A percentile compares a stretch with the other conserved stretches of the same genome.
These are phyloP conservation scores for Pyrgilauda ruficollis DNA, from an alignment of 2,113 vertebrate genomes.

Conservation along the genomic window DNA sequence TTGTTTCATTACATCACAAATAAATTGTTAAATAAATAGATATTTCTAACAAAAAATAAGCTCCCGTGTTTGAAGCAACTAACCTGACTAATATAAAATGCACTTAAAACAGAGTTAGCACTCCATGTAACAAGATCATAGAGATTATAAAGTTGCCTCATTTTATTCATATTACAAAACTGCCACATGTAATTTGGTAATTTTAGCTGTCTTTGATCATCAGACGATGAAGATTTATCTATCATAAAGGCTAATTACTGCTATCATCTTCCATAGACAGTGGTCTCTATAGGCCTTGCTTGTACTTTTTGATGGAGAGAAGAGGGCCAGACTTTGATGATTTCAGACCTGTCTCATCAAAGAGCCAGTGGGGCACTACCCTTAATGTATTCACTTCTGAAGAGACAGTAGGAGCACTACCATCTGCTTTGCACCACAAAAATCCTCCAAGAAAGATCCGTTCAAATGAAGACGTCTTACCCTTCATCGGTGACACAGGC, in stretches of 20 bases:
- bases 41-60: neutral
- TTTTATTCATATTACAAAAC: constrained; percentile 47
- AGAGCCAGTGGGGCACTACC: constrained; percentile 38
- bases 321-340: constrained; percentile 56
- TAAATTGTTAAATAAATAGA: neutral
- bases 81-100: neutral
- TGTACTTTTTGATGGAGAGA: constrained; percentile 42
- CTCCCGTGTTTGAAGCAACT: neutral
- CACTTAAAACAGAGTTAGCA: constrained; percentile 20
- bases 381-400: constrained; percentile 44
- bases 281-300: constrained; percentile 22
- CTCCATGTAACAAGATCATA: neutral
- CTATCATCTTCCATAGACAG: constrained; percentile 17
- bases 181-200: constrained; percentile 50
- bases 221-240: constrained; percentile 62
- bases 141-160: constrained; percentile 22
- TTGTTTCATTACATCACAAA: neutral
- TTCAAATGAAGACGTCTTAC: neutral
- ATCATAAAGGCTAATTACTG: constrained; percentile 57
- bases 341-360: constrained; percentile 58
- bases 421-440: constrained; percentile 40
- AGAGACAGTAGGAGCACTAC: neutral
- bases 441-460: neutral
- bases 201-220: constrained; percentile 67
- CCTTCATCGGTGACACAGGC: neutral